Conservation (phyloP, 2,888 invertebrate species). For the Andrena bicolor region DNA sequence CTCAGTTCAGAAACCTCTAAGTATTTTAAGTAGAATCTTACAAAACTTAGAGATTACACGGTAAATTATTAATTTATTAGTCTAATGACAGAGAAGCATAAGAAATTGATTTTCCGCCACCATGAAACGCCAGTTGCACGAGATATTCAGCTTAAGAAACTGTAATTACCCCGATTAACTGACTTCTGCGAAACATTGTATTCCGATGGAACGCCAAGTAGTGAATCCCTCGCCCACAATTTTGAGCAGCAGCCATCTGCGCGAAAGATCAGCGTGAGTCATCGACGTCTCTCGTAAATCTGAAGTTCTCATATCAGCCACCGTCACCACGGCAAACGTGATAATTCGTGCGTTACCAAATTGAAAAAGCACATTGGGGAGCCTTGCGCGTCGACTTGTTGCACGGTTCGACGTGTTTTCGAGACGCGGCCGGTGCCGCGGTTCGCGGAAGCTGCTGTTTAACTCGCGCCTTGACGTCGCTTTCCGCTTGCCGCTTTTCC, state of each 20-base stretch:
- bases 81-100: too few species aligned
- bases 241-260: neutral
- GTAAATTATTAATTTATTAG: too few species aligned
- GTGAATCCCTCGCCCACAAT: conserved; percentile 2
- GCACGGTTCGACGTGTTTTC: conserved; percentile 32
- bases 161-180: neutral
- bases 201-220: neutral
- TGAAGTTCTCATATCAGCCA: conserved; percentile 14
- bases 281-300: conserved; percentile 30
- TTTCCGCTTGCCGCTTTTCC: conserved; percentile 1
- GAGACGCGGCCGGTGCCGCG: neutral
- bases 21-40: too few species aligned
- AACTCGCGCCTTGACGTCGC: neutral
- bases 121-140: too few species aligned
- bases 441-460: conserved; percentile 24
- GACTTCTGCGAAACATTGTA: neutral
- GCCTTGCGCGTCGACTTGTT: neutral
- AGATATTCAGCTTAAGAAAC: neutral
- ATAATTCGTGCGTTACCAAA: conserved; percentile 27
- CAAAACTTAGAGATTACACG: too few species aligned
- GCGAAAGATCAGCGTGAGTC: conserved; percentile 19
- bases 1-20: too few species aligned
- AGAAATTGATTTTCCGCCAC: too few species aligned
- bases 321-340: conserved; percentile 11
- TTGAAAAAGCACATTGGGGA: neutral